These are phyloP conservation scores for Atopsyche davidsoni DNA, from an alignment of 1,140 invertebrate species.

Conservation along the genomic window DNA sequence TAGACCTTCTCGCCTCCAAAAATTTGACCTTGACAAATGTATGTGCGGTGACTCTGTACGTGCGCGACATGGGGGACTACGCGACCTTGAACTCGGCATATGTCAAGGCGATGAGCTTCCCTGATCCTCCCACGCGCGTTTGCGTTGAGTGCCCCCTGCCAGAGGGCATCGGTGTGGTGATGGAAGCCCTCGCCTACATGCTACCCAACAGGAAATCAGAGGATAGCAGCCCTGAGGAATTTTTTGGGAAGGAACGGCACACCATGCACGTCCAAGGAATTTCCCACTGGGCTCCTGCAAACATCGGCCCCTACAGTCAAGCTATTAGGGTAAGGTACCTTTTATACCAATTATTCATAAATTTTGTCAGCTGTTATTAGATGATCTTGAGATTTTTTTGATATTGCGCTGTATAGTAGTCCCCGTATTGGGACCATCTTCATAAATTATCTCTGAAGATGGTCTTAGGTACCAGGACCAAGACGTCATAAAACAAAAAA, in stretches of 20 bases:
- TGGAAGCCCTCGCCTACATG: conserved; percentile 61
- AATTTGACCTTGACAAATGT: conserved; percentile 60
- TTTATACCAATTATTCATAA: no score
- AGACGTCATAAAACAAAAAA: no score
- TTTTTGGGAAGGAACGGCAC: conserved; percentile 45
- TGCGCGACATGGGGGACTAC: conserved; percentile 77
- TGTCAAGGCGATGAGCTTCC: conserved; percentile 62
- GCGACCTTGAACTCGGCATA: conserved; percentile 72
- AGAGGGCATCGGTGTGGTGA: conserved; percentile 61
- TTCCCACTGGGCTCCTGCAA: conserved; percentile 93
- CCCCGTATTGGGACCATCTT: no score
- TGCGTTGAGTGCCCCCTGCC: conserved; percentile 79
- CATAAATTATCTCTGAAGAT: no score
- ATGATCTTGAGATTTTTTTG: no score
- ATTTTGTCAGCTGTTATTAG: background rate
- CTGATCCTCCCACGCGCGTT: conserved; percentile 81
- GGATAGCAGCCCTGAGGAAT: conserved; percentile 29
- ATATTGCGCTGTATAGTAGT: no score
- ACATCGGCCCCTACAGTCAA: conserved; percentile 94
- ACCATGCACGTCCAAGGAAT: conserved; percentile 92
- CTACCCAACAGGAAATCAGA: conserved; percentile 17
- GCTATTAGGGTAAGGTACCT: conserved; percentile 60
- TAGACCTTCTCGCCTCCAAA: conserved; percentile 53
- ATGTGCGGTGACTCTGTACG: conserved; percentile 74
- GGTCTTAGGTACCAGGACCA: no score